phyloP scores from a whole-genome alignment of 2,888 invertebrate genomes.

The Sinentomon sp. region DNA sequence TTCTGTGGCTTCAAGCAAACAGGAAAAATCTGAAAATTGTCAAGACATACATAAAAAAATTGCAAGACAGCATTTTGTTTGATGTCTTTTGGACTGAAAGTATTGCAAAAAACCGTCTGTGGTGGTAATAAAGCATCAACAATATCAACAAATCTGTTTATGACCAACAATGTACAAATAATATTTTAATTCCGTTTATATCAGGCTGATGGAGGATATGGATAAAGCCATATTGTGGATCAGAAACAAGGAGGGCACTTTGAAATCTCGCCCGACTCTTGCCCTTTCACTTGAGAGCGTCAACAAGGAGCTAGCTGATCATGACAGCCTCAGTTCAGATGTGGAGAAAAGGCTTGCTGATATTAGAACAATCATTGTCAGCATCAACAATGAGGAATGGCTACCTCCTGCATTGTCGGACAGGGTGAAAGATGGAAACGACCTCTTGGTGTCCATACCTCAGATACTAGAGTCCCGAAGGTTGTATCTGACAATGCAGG shows the following conservation, averaged over 20 bases:
- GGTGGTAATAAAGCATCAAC: too few species aligned
- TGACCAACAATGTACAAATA: neutral
- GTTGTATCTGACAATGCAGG: conserved; percentile 48
- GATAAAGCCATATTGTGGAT: conserved; percentile 55
- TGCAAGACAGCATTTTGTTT: too few species aligned
- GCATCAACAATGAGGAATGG: conserved; percentile 41
- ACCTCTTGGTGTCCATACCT: conserved; percentile 44
- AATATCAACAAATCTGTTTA: too few species aligned
- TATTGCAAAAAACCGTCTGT: too few species aligned
- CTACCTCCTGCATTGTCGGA: conserved; percentile 52
- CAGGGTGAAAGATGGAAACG: conserved; percentile 57
- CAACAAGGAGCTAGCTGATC: conserved; percentile 48
- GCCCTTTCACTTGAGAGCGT: conserved; percentile 50
- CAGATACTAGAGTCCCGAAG: conserved; percentile 50
- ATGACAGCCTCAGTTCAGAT: conserved; percentile 26
- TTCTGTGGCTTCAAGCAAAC: too few species aligned
- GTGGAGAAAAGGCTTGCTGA: conserved; percentile 40
- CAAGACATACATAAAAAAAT: too few species aligned
- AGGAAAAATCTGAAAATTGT: too few species aligned
- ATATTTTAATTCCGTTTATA: neutral
- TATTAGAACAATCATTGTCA: conserved; percentile 37
- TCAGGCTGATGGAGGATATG: conserved; percentile 32
- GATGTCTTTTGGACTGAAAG: too few species aligned
- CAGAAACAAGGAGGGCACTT: conserved; percentile 48
- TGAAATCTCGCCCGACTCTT: conserved; percentile 53